Base-by-base conservation (phyloP, 2,113 vertebrate genomes). In the Alethe castanea region DNA sequence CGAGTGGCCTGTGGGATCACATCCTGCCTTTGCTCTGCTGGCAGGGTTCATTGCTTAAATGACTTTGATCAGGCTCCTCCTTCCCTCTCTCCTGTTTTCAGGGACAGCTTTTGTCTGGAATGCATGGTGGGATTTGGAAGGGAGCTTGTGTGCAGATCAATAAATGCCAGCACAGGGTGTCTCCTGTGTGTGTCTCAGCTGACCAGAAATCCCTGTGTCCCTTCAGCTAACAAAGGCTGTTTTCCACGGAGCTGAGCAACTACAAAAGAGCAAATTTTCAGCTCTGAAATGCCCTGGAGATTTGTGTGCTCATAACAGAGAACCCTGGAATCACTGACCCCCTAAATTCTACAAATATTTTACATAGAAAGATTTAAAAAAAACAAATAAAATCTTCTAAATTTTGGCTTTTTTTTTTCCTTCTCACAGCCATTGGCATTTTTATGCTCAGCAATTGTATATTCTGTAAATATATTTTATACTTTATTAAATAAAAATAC, bases 251-350 rank as follows among this genome's bases (percentile, higher is more conserved):
- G 61, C 86, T 94, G 70, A 94, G 61, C 69, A 94, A 40, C 44
- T 64, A 91, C 69, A 95, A 84, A 97, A 91, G 81, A 81, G 61
- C 11, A 57, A 35, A 13, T 69, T 79, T 82, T 54, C 84, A 94
- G 81, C 45, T 70, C 48, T 62, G 81, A 91, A 88, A 81, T 79
- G 84, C 84, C 73, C 70, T 64, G 47, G 61, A 88, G 81, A 76
- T 90, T 69, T 76, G 10, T 87, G 44, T 70, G 57, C 61, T 91
- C 5, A 31, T 62, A 64, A 71, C 54, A 81, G 69, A 78, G 53
- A 78, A 24, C 44, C 22, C 38, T 81, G 59, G 90, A 67, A 45
- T 89, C 61, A 69, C 44, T 71, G 64, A 88, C 78, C 35, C 1
- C 8, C n/a, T 88, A 52, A 91, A 87, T 69, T 84, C 57, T 89